These are phyloP conservation scores for Loripinus fragilis DNA, from an alignment of 2,888 invertebrate genomes.

Conservation along the genomic window DNA sequence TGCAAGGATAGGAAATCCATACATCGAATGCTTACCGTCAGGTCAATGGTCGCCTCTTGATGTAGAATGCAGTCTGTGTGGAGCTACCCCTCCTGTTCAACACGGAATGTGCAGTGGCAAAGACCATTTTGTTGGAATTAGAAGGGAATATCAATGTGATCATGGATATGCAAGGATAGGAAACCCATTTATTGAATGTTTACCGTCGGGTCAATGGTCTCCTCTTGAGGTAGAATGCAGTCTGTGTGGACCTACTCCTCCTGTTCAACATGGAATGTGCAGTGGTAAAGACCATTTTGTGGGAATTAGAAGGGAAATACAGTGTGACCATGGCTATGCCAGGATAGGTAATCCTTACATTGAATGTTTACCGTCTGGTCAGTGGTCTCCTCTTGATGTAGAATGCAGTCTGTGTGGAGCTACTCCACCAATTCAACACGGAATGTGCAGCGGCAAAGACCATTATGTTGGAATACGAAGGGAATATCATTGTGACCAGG, in stretches of 20 bases:
- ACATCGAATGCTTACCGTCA: slow-evolving; percentile 31
- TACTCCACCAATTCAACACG: slow-evolving; percentile 33
- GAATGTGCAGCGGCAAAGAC: slow-evolving; percentile 34
- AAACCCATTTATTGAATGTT: slow-evolving; percentile 29
- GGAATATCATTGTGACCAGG: slow-evolving; percentile 25
- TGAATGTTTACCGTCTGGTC: slow-evolving; percentile 34
- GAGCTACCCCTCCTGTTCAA: slow-evolving; percentile 30
- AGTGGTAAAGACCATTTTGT: slow-evolving; percentile 29
- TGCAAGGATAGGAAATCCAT: slow-evolving; percentile 31
- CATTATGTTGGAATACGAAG: slow-evolving; percentile 24
- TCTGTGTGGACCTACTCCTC: slow-evolving; percentile 36
- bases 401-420: slow-evolving; percentile 41
- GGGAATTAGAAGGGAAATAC: slow-evolving; percentile 22
- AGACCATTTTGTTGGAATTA: slow-evolving; percentile 34
- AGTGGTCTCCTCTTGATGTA: slow-evolving; percentile 39
- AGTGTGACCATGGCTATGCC: slow-evolving; percentile 38
- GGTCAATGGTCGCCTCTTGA: slow-evolving; percentile 30
- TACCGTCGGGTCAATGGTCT: slow-evolving; percentile 23
- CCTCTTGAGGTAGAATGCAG: slow-evolving; percentile 31
- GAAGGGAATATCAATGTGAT: slow-evolving; percentile 31
- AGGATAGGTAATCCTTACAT: slow-evolving; percentile 41
- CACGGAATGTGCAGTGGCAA: slow-evolving; percentile 38
- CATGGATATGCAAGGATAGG: slow-evolving; percentile 37
- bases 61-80: slow-evolving; percentile 45
- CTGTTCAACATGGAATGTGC: slow-evolving; percentile 31